Percentiles rank a stretch among this genome's conserved stretches.
Evolutionary conservation across 1,140 invertebrate species (phyloP).

Genomic region (Phymorhynchus buccinoides): DNA sequence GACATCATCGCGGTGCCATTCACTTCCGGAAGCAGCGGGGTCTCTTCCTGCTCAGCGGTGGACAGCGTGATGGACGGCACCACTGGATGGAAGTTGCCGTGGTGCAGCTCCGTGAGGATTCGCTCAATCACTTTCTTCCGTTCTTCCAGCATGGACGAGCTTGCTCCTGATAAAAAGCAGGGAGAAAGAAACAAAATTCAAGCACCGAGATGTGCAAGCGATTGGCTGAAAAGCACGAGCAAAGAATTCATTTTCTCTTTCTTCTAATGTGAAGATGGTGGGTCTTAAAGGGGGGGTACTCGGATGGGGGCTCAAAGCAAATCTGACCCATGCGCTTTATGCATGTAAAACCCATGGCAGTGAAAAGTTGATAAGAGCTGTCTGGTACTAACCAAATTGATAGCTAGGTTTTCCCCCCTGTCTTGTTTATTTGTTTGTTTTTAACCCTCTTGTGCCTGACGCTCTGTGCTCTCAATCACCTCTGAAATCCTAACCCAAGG

Average conservation of each 20-base stretch:
- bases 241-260: neutral
- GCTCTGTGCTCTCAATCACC: no score
- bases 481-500: no score
- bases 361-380: no score
- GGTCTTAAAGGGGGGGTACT: neutral
- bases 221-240: no score
- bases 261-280: neutral
- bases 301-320: no score
- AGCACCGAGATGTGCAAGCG: no score
- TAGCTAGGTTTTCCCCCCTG: no score
- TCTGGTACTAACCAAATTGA: no score
- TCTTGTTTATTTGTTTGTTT: no score
- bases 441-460: no score
- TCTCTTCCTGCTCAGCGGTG: conserved; percentile 34
- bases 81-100: conserved; percentile 56
- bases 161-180: conserved; percentile 57
- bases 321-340: no score
- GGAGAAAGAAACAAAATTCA: neutral
- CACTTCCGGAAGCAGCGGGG: neutral
- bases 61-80: conserved; percentile 38
- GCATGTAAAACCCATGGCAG: no score
- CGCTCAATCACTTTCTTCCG: conserved; percentile 54
- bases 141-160: conserved; percentile 61
- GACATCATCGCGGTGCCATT: neutral
- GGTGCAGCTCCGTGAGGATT: conserved; percentile 59